Percentiles rank a stretch among this genome's conserved stretches.
Conservation (phyloP, 2,113 vertebrate genomes). For the Acinonyx jubatus region DNA sequence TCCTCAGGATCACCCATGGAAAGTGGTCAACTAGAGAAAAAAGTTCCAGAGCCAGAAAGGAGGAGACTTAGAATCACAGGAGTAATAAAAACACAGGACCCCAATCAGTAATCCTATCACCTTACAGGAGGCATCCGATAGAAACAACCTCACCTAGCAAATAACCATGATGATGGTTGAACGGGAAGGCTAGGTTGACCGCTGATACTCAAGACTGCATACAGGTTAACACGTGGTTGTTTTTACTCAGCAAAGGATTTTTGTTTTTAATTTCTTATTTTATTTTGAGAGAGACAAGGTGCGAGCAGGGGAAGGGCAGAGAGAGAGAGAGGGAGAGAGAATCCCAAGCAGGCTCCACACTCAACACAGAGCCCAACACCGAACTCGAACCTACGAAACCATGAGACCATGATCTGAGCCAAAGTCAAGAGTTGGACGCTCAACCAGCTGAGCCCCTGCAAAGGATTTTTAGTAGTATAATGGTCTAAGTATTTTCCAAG, state of each 20-base stretch:
- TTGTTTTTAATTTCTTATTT: background rate
- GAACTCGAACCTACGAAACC: no score
- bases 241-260: background rate
- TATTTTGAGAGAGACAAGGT: no score
- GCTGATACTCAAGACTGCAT: background rate
- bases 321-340: no score
- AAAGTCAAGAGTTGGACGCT: no score
- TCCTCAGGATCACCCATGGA: background rate
- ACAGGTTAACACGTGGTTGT: background rate
- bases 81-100: background rate
- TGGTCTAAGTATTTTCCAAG: constrained; percentile 30
- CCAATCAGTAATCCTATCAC: background rate
- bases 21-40: background rate
- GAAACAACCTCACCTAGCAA: background rate
- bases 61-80: background rate
- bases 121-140: background rate
- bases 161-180: no score
- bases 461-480: background rate
- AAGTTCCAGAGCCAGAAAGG: background rate
- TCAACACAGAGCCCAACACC: no score
- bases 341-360: no score
- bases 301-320: no score
- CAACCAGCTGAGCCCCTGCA: background rate
- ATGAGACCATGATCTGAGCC: no score
- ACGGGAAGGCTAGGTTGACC: background rate